phyloP scores from a whole-genome alignment of 2,888 invertebrate species.

The Neocrepidodera transversa region DNA sequence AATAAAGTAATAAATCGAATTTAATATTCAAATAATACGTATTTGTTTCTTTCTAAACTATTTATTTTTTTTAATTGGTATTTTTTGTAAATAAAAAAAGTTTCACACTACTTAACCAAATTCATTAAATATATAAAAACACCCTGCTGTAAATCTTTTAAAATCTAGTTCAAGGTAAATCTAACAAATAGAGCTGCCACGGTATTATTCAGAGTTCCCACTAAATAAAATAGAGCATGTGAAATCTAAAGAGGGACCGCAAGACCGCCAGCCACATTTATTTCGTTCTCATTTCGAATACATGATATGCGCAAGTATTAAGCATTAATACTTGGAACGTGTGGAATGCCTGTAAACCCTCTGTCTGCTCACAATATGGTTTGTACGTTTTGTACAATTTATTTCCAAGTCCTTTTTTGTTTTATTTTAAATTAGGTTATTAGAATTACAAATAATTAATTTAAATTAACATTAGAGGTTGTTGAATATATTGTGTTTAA shows the following conservation, averaged over 20 bases:
- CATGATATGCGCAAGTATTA: conserved; percentile 39
- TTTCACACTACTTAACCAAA: too few species aligned
- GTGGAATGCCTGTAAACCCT: conserved; percentile 20
- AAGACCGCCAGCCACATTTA: neutral
- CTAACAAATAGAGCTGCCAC: conserved; percentile 2
- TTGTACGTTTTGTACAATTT: too few species aligned
- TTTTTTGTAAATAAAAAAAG: too few species aligned
- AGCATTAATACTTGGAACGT: conserved; percentile 35
- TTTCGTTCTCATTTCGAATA: conserved; percentile 28
- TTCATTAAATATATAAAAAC: too few species aligned
- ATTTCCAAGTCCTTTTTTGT: conserved; percentile 10
- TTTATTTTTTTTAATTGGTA: too few species aligned
- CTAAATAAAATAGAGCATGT: conserved; percentile 8
- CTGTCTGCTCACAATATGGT: conserved; percentile 19
- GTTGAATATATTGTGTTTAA: too few species aligned
- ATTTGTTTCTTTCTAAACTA: too few species aligned
- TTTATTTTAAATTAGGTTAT: neutral
- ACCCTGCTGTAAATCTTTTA: neutral
- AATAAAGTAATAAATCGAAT: too few species aligned
- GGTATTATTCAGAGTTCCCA: neutral
- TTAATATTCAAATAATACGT: too few species aligned
- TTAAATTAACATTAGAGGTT: too few species aligned
- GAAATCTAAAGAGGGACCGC: too few species aligned
- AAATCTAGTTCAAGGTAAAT: neutral
- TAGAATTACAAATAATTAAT: too few species aligned